Evolutionary conservation across 2,888 invertebrate genomes (phyloP).

Genomic region (Drosophila dives): DNA sequence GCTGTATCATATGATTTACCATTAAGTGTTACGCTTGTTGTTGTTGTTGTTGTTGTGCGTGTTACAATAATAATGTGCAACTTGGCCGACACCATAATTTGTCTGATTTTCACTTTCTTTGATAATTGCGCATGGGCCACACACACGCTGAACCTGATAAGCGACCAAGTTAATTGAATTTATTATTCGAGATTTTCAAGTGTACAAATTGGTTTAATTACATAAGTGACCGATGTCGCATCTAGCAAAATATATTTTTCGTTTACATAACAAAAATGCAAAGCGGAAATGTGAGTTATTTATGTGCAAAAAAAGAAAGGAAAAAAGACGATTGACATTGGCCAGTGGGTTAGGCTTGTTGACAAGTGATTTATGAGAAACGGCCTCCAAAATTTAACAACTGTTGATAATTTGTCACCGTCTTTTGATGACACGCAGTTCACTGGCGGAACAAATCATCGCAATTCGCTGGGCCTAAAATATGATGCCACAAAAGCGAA

Average conservation of each 20-base stretch:
- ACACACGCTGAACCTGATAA: conserved; percentile 15
- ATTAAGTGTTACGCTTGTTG: neutral
- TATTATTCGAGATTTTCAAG: conserved; percentile 15
- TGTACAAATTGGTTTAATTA: conserved; percentile 47
- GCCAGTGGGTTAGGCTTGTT: conserved; percentile 42
- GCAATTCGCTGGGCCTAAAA: conserved; percentile 2
- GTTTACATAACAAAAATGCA: conserved; percentile 30
- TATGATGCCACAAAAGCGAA: conserved; percentile 40
- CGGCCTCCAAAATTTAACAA: conserved; percentile 15
- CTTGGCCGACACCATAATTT: conserved; percentile 24
- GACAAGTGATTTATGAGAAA: conserved; percentile 33
- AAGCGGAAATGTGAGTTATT: conserved; percentile 63
- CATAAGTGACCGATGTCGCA: conserved; percentile 58
- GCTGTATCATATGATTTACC: conserved; percentile 27
- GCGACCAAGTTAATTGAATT: conserved; percentile 51
- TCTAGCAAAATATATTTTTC: conserved; percentile 40
- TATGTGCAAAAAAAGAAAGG: conserved; percentile 23
- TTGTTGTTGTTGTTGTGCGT: neutral
- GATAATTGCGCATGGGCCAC: conserved; percentile 33
- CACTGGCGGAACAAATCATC: conserved; percentile 42
- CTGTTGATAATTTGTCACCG: conserved; percentile 20
- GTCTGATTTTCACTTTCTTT: conserved; percentile 53
- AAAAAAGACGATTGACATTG: conserved; percentile 39
- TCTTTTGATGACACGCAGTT: conserved; percentile 37
- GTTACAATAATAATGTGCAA: neutral